Evolutionary conservation across 2,797 vertebrate genomes (phyloP), one percentile per base, ranked within the genome.

Genomic region (Poecilia gillii): DNA sequence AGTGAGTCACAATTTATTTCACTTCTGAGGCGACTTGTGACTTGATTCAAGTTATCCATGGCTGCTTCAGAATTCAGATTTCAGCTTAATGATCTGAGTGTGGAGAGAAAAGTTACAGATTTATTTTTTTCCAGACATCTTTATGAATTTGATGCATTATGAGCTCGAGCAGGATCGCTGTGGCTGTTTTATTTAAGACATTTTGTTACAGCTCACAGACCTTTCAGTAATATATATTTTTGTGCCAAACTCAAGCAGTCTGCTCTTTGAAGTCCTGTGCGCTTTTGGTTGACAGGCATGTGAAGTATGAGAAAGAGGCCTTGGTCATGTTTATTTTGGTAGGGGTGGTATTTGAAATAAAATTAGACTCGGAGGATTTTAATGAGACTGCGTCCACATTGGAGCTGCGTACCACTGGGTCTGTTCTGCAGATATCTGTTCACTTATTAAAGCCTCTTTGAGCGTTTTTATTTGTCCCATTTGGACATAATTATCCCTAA

Each of bases 301-400:
- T 36, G 76, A 53, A 84, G 84, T 66, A 79, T 79, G 79, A 91
- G 76, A 83, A 62, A 74, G 84, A 43, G 31, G 82, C 83, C 77
- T 80, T 39, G 45, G 87, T 75, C 84, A 76, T 87, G 77, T 91
- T 92, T 92, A 84, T 90, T 87, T 87, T 83, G 84, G 84, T 85
- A 77, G 79, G 83, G 82, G 82, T 88, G 80, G 79, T 84, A 78
- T 91, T 87, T 80, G 84, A 83, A 85, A 88, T 80, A 74, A 82
- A 92, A 90, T 90, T 81, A 81, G 75, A 88, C 78, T 84, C 78
- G 46, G 82, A 85, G 66, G 80, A 74, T 86, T 90, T 90, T 90
- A 87, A 93, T 89, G 87, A 92, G 84, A 77, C 80, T 81, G 72
- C 72, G 68, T 83, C 28, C 6, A 79, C 0, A n/a, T 53, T 79